A percentile compares a stretch with the other conserved stretches of the same genome.
These are phyloP conservation scores for Nematolebias whitei DNA, from an alignment of 2,113 vertebrate species.

Conservation along the genomic window DNA sequence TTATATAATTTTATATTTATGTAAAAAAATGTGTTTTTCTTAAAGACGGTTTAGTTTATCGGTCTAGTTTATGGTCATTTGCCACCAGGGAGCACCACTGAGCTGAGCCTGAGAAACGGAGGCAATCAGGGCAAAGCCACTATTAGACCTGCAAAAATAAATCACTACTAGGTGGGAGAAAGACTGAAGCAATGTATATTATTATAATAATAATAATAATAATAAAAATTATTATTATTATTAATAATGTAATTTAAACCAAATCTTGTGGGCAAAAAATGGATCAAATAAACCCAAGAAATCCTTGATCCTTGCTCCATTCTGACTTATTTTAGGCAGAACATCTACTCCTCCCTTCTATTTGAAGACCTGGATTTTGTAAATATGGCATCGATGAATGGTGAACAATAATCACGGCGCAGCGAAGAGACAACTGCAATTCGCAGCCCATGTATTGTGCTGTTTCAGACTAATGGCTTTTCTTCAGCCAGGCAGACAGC, in stretches of 20 bases:
- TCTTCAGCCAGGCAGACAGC: slow-evolving; percentile 62
- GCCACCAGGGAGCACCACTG: slow-evolving; percentile 74
- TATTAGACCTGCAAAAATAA: slow-evolving; percentile 78
- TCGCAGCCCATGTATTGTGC: slow-evolving; percentile 51
- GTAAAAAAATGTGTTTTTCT: too few relatives aligned
- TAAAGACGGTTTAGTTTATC: too few relatives aligned
- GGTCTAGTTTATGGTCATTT: slow-evolving; percentile 7
- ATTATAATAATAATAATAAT: too few relatives aligned
- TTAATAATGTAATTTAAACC: background rate
- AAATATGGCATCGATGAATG: slow-evolving; percentile 34
- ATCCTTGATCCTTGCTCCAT: background rate
- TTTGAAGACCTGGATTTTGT: slow-evolving; percentile 18
- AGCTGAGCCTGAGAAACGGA: slow-evolving; percentile 52
- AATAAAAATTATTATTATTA: too few relatives aligned
- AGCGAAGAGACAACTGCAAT: slow-evolving; percentile 59
- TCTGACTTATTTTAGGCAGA: background rate
- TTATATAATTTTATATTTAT: too few relatives aligned
- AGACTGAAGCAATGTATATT: slow-evolving; percentile 48
- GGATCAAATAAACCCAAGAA: too few relatives aligned
- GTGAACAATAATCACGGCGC: slow-evolving; percentile 27
- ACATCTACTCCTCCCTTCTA: background rate
- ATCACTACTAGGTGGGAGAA: slow-evolving; percentile 63
- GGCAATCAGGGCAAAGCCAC: slow-evolving; percentile 59
- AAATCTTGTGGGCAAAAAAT: background rate
- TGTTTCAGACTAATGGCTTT: slow-evolving; percentile 67